Percentiles rank a stretch among this genome's conserved stretches.
phyloP scores from a whole-genome alignment of 2,113 vertebrate genomes.

The Actinemys pallida region DNA sequence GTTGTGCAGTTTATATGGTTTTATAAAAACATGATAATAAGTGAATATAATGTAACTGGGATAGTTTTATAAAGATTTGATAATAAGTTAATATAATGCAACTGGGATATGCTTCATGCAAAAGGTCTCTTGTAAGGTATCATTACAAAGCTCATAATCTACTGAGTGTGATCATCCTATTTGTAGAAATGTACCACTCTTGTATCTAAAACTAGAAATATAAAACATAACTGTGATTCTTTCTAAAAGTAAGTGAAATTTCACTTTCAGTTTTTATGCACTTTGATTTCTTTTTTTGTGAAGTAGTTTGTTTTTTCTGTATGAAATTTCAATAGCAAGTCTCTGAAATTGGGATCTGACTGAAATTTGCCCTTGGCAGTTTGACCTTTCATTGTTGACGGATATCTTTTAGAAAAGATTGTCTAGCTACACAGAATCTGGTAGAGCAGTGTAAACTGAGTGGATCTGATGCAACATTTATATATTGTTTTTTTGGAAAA shows the following conservation, averaged over 20 bases:
- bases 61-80: no score
- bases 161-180: no score
- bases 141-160: no score
- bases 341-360: background rate
- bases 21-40: no score
- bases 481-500: accelerated
- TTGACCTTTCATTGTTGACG: background rate
- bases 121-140: no score
- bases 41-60: no score
- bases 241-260: background rate
- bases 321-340: background rate
- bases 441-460: background rate
- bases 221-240: background rate
- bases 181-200: no score
- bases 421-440: background rate
- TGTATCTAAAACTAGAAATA: no score
- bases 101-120: no score
- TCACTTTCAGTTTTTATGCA: background rate
- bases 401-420: background rate
- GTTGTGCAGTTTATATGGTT: no score
- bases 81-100: no score
- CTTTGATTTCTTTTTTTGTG: background rate
- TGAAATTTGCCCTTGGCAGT: background rate
- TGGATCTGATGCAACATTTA: background rate
- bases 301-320: background rate